These are phyloP conservation scores for Cryptotis parvus DNA, from an alignment of 2,113 vertebrate genomes.

Conservation along the genomic window DNA sequence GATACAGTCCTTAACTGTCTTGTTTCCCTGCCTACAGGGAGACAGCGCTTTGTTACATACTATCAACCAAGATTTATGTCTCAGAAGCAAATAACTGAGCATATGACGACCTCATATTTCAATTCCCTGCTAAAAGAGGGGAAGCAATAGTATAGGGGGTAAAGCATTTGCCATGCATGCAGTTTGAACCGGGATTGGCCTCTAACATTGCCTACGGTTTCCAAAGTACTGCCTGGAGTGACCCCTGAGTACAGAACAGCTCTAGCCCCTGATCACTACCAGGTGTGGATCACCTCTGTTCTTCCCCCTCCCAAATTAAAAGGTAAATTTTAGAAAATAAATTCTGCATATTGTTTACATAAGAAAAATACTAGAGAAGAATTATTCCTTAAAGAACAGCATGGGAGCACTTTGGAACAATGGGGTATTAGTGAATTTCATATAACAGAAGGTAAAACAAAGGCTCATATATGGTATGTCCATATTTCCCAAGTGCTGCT, in stretches of 20 bases:
- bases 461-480: neutral
- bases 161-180: no score
- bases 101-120: neutral
- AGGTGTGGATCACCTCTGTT: no score
- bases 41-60: neutral
- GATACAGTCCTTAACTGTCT: neutral
- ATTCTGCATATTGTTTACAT: neutral
- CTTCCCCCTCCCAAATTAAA: no score
- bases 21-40: neutral
- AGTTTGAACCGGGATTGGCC: no score
- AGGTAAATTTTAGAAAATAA: conserved; percentile 24
- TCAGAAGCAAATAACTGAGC: neutral
- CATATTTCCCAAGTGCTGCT: neutral
- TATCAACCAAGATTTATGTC: neutral
- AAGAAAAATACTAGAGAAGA: neutral
- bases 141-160: no score
- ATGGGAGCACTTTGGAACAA: conserved; percentile 28
- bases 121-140: neutral
- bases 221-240: no score
- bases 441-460: conserved; percentile 36
- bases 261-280: no score
- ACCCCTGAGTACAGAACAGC: no score
- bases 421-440: neutral
- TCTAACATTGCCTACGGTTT: no score
- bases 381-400: neutral